These are phyloP conservation scores for Heteropelma amictum DNA, from an alignment of 2,888 invertebrate genomes.

Conservation along the genomic window DNA sequence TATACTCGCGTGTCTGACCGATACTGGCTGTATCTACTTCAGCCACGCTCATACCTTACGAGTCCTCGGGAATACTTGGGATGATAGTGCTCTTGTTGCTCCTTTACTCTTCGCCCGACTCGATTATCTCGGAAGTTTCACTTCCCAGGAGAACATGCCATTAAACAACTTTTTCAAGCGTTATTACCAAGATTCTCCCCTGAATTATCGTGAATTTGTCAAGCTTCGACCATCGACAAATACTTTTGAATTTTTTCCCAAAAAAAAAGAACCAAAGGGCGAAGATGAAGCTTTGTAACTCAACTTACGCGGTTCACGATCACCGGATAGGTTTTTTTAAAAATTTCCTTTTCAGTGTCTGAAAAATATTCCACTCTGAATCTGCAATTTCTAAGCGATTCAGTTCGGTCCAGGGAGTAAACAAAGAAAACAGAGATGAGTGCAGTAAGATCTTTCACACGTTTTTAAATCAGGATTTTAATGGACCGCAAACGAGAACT, in stretches of 20 bases:
- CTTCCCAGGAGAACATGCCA: not conserved
- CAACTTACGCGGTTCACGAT: no score
- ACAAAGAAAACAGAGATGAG: not conserved
- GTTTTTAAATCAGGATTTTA: not conserved
- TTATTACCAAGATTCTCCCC: conserved; percentile 13
- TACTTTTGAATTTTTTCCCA: no score
- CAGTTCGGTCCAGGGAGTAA: not conserved
- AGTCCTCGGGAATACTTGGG: not conserved
- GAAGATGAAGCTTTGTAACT: no score
- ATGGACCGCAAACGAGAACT: conserved; percentile 8
- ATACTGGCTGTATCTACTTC: conserved; percentile 12
- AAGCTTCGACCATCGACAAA: no score
- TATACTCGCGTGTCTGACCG: conserved; percentile 19
- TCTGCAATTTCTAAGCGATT: no score
- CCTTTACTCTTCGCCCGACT: not conserved
- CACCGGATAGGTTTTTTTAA: no score
- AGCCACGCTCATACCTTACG: not conserved
- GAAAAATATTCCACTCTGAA: no score
- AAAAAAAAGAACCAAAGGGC: no score
- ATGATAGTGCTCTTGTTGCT: not conserved
- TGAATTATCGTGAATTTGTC: conserved; percentile 4
- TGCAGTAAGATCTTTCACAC: not conserved
- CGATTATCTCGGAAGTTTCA: not conserved
- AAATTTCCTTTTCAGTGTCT: no score
- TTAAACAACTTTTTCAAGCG: conserved; percentile 6